phyloP scores from a whole-genome alignment of 2,888 invertebrate species.

The Epicampocera succincta region DNA sequence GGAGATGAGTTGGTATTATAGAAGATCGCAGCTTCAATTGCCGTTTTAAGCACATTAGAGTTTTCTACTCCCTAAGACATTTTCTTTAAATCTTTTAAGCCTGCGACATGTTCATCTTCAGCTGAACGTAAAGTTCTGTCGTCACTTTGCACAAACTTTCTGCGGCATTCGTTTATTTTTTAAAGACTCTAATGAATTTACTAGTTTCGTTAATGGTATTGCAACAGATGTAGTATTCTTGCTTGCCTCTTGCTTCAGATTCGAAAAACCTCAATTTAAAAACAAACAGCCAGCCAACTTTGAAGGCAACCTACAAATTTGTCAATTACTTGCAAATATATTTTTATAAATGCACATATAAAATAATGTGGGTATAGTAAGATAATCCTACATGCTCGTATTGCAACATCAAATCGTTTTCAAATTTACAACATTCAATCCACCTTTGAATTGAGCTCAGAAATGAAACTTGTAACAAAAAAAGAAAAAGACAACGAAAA shows the following conservation, averaged over 20 bases:
- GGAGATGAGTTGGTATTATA: too few relatives aligned
- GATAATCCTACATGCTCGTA: slow-evolving; percentile 64
- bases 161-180: too few relatives aligned
- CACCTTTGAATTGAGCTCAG: slow-evolving; percentile 56
- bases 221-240: slow-evolving; percentile 20
- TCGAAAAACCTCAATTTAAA: slow-evolving; percentile 50
- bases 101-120: too few relatives aligned
- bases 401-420: slow-evolving; percentile 60
- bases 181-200: not conserved
- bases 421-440: slow-evolving; percentile 51
- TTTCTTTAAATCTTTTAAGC: too few relatives aligned
- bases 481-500: not conserved
- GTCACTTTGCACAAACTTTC: too few relatives aligned
- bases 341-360: not conserved
- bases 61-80: too few relatives aligned
- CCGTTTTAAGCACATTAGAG: too few relatives aligned
- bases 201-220: slow-evolving; percentile 52
- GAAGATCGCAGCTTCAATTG: too few relatives aligned
- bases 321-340: slow-evolving; percentile 24
- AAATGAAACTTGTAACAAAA: slow-evolving; percentile 34
- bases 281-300: slow-evolving; percentile 19
- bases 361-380: slow-evolving; percentile 34
- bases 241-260: too few relatives aligned
- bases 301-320: slow-evolving; percentile 51
- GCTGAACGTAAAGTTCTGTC: too few relatives aligned